These are phyloP conservation scores for Drosophila pruinosa DNA, from an alignment of 1,140 invertebrate species.

Conservation along the genomic window DNA sequence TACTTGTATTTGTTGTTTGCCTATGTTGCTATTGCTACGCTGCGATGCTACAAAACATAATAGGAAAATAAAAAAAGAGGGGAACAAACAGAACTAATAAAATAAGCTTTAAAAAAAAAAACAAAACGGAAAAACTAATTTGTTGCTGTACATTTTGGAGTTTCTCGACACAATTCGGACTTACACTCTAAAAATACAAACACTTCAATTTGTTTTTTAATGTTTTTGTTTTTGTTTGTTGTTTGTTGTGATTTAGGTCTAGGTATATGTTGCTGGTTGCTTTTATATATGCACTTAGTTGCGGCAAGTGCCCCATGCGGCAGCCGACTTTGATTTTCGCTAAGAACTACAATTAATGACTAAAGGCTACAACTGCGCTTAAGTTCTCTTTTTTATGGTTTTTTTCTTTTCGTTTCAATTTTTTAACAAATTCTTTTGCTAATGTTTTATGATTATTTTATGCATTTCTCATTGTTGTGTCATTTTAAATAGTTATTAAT, in stretches of 20 bases:
- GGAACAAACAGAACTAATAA: not conserved
- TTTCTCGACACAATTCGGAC: slow-evolving; percentile 31
- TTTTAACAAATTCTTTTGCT: slow-evolving; percentile 55
- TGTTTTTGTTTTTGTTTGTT: slow-evolving; percentile 26
- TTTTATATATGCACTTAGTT: slow-evolving; percentile 74
- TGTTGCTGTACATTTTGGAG: slow-evolving; percentile 27
- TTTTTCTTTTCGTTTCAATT: slow-evolving; percentile 37
- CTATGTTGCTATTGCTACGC: slow-evolving; percentile 39
- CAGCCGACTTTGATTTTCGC: slow-evolving; percentile 72
- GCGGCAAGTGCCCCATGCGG: slow-evolving; percentile 43
- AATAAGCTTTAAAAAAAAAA: slow-evolving; percentile 7
- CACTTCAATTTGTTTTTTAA: slow-evolving; percentile 35
- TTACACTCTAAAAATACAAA: slow-evolving; percentile 48
- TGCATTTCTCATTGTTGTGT: slow-evolving; percentile 44
- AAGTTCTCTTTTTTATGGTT: slow-evolving; percentile 34
- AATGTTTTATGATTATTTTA: slow-evolving; percentile 68
- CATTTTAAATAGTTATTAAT: slow-evolving; percentile 70
- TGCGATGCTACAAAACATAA: slow-evolving; percentile 15
- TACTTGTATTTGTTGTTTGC: slow-evolving; percentile 33
- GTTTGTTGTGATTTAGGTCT: slow-evolving; percentile 23
- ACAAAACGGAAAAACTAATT: slow-evolving; percentile 14
- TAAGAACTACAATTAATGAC: slow-evolving; percentile 80
- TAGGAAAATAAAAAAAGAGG: slow-evolving; percentile 16
- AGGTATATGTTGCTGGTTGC: slow-evolving; percentile 35
- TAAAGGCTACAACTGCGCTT: slow-evolving; percentile 75